Evolutionary conservation across 2,797 vertebrate genomes (phyloP).

Genomic region (Mormyrops boulengeri): DNA sequence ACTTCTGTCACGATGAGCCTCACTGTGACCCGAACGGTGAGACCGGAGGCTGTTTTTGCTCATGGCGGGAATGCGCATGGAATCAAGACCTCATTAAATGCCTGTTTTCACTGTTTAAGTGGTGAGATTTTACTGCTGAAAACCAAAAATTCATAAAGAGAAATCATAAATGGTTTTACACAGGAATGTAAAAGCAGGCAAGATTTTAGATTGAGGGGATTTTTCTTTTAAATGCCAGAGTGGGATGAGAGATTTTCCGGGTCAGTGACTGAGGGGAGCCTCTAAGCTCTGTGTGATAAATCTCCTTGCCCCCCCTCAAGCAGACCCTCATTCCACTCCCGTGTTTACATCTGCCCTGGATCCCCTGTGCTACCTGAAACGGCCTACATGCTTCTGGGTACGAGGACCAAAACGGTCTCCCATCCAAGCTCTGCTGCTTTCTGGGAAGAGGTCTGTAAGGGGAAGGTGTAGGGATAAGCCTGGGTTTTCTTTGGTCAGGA

Average conservation of each 20-base stretch:
- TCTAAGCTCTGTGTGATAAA: not conserved
- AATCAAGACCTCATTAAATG: not conserved
- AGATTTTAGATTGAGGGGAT: not conserved
- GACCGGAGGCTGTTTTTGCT: not conserved
- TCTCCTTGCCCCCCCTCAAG: not conserved
- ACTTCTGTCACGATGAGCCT: not conserved
- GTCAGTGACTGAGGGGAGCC: not conserved
- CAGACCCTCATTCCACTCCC: not conserved
- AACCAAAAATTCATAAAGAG: not conserved
- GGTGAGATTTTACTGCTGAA: not conserved
- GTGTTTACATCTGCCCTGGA: not conserved
- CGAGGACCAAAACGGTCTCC: not conserved
- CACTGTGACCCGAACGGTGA: not conserved
- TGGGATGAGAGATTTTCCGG: not conserved
- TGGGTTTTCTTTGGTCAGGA: not conserved
- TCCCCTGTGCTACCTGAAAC: not conserved
- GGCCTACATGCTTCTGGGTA: not conserved
- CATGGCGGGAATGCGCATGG: not conserved
- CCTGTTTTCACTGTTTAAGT: not conserved
- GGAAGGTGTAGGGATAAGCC: not conserved
- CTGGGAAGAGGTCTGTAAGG: not conserved
- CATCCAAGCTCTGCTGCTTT: not conserved
- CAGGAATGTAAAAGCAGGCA: not conserved
- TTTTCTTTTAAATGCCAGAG: not conserved
- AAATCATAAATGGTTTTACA: not conserved